Percentiles rank a stretch among this genome's conserved stretches.
Evolutionary conservation across 2,797 vertebrate species (phyloP).

Genomic region (Phrynocephalus forsythii): DNA sequence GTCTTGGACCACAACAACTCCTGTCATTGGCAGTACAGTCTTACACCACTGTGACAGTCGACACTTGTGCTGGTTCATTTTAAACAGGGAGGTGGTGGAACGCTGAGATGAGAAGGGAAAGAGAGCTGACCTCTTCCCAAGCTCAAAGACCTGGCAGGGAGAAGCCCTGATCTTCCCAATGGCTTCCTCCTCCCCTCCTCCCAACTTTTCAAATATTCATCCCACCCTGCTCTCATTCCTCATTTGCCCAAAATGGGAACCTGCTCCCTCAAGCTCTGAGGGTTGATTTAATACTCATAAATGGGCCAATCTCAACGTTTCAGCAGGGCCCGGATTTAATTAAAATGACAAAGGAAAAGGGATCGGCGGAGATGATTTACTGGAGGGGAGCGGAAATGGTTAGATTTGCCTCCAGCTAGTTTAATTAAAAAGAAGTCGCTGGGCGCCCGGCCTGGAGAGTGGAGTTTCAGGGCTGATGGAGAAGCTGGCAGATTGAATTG

Average conservation of each 20-base stretch:
- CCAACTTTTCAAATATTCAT: conserved; percentile 16
- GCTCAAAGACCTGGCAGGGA: too few species aligned
- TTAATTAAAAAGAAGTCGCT: conserved; percentile 54
- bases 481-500: neutral
- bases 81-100: too few species aligned
- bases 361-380: conserved; percentile 52
- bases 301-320: conserved; percentile 34
- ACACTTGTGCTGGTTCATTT: too few species aligned
- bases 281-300: conserved; percentile 59
- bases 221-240: conserved; percentile 4
- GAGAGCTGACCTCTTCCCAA: too few species aligned
- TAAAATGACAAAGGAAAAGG: conserved; percentile 66
- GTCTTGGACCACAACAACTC: too few species aligned
- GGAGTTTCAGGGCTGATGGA: neutral
- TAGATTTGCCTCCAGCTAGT: conserved; percentile 55
- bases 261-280: conserved; percentile 11
- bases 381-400: conserved; percentile 23
- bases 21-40: too few species aligned
- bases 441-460: neutral
- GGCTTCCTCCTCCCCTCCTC: too few species aligned
- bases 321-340: conserved; percentile 66
- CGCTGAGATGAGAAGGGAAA: too few species aligned
- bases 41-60: too few species aligned
- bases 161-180: too few species aligned
- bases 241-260: conserved; percentile 3